Percentiles rank a stretch among this genome's conserved stretches.
These are phyloP conservation scores for Sebastes matsubarae DNA, from an alignment of 2,797 vertebrate genomes.

Conservation along the genomic window DNA sequence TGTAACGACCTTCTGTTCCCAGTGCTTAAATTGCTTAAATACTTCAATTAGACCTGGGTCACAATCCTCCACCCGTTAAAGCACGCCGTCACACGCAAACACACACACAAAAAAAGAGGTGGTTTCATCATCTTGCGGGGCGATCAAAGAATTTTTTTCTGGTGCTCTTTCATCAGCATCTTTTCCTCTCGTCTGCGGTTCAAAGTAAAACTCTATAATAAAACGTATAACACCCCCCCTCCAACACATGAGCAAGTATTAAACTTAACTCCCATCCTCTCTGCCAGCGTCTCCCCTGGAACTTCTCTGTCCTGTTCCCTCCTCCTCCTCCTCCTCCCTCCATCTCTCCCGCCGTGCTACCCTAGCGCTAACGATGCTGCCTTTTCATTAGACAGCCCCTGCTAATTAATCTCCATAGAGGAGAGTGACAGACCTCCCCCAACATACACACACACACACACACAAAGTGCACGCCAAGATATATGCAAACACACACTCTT, in stretches of 20 bases:
- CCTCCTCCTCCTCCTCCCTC: slow-evolving; percentile 26
- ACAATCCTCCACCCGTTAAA: slow-evolving; percentile 84
- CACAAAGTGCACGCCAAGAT: slow-evolving; percentile 64
- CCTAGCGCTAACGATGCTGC: slow-evolving; percentile 78
- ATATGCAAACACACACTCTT: slow-evolving; percentile 78
- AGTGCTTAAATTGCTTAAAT: slow-evolving; percentile 83
- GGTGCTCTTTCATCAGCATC: neutral
- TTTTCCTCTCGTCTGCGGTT: slow-evolving; percentile 24
- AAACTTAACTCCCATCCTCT: slow-evolving; percentile 58
- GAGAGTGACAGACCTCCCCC: slow-evolving; percentile 82
- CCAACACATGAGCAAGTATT: slow-evolving; percentile 54
- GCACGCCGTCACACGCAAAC: slow-evolving; percentile 57
- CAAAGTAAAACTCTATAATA: slow-evolving; percentile 25
- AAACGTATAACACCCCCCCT: slow-evolving; percentile 15
- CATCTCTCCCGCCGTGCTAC: slow-evolving; percentile 69
- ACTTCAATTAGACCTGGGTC: slow-evolving; percentile 84
- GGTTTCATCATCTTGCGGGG: slow-evolving; percentile 25
- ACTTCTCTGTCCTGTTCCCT: slow-evolving; percentile 58
- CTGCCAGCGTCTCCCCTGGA: slow-evolving; percentile 65
- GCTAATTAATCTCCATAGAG: slow-evolving; percentile 88
- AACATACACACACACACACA: slow-evolving; percentile 56
- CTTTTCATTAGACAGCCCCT: slow-evolving; percentile 85
- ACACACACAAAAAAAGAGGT: slow-evolving; percentile 5
- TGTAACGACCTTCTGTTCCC: slow-evolving; percentile 84
- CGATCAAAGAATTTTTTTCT: neutral